Evolutionary conservation across 2,888 invertebrate species (phyloP).

Genomic region (Sphecodes monilicornis): DNA sequence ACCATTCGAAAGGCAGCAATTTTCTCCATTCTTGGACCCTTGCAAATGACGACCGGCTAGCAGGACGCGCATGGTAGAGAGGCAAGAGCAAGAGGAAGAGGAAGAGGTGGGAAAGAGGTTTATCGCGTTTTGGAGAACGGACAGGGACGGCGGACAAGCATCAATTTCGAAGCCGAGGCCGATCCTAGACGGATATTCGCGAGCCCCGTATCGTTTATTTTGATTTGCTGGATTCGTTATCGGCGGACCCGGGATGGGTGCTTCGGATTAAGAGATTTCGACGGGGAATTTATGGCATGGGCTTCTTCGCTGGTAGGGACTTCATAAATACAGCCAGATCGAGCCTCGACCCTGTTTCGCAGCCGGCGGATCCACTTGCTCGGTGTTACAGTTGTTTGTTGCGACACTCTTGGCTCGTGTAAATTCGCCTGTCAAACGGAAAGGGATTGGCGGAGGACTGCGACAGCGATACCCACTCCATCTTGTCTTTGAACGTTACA

Average conservation of each 20-base stretch:
- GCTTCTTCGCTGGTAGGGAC: constrained; percentile 44
- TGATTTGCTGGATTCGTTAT: constrained; percentile 59
- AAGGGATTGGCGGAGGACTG: neutral
- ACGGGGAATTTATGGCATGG: constrained; percentile 44
- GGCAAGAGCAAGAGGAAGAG: neutral
- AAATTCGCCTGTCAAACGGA: constrained; percentile 4
- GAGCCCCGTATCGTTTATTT: constrained; percentile 48
- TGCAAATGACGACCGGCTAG: neutral
- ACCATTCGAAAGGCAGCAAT: constrained; percentile 57
- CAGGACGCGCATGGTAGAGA: neutral
- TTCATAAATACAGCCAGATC: constrained; percentile 46
- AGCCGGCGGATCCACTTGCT: neutral
- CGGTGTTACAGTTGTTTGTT: neutral
- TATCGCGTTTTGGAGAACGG: constrained; percentile 27
- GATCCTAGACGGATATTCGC: constrained; percentile 42
- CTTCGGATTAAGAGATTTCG: constrained; percentile 59
- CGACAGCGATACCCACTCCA: neutral
- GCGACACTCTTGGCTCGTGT: neutral
- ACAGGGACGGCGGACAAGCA: constrained; percentile 6
- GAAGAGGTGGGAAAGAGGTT: constrained; percentile 8
- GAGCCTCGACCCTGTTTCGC: constrained; percentile 11
- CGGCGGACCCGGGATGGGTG: constrained; percentile 27
- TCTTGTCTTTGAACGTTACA: neutral
- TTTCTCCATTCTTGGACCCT: constrained; percentile 47
- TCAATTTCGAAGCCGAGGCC: constrained; percentile 31